Percentiles rank a stretch among this genome's conserved stretches.
Evolutionary conservation across 2,113 vertebrate species (phyloP).

Genomic region (Nycticebus coucang): DNA sequence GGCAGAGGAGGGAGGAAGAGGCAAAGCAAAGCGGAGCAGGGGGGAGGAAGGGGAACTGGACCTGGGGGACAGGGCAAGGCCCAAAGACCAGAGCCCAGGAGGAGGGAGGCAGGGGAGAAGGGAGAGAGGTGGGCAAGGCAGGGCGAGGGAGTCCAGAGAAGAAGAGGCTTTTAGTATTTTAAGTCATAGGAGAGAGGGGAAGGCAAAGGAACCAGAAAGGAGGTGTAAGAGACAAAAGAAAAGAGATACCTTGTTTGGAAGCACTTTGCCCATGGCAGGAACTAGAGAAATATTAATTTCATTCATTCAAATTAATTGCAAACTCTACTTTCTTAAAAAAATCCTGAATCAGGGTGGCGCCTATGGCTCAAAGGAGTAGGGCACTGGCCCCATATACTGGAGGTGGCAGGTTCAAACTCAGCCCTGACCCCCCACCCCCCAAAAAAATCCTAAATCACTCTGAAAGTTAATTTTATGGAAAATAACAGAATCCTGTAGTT

Average conservation of each 20-base stretch:
- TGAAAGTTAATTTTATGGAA: neutral
- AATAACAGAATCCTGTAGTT: neutral
- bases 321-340: neutral
- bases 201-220: neutral
- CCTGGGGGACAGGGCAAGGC: accelerated
- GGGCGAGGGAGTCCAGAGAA: neutral
- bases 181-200: neutral
- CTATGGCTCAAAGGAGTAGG: too few relatives aligned
- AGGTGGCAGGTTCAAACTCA: too few relatives aligned
- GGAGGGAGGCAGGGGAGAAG: neutral
- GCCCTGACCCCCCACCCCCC: too few relatives aligned
- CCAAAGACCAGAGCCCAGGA: neutral
- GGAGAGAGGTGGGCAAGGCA: neutral
- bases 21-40: neutral
- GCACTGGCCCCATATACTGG: too few relatives aligned
- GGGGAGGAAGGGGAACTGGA: too few relatives aligned
- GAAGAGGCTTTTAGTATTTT: neutral
- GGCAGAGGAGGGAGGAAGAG: neutral
- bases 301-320: neutral
- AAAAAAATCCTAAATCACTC: neutral
- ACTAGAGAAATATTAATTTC: neutral
- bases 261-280: neutral
- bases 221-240: neutral
- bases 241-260: neutral
- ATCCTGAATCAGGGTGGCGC: too few relatives aligned